Evolutionary conservation across 2,888 invertebrate species (phyloP).

Genomic region (Netelia virgata): DNA sequence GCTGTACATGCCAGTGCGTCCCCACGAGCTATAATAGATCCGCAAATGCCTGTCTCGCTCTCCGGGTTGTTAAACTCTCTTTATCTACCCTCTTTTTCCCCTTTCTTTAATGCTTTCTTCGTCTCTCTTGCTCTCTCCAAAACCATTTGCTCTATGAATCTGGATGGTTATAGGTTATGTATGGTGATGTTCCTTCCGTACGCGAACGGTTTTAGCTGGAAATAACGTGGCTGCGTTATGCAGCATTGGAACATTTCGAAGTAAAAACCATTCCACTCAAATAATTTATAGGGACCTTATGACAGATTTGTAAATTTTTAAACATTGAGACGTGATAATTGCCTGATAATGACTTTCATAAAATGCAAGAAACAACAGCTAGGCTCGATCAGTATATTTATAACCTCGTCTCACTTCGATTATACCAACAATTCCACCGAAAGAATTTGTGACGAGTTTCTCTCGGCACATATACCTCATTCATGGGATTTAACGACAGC

Average conservation of each 20-base stretch:
- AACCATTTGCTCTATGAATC: conserved; percentile 13
- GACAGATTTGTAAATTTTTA: neutral
- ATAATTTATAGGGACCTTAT: neutral
- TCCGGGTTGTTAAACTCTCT: conserved; percentile 41
- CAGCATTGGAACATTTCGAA: conserved; percentile 1
- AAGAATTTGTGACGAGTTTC: conserved; percentile 53
- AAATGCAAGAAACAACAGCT: neutral
- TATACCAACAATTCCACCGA: conserved; percentile 1
- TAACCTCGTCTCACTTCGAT: neutral
- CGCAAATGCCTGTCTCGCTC: conserved; percentile 70
- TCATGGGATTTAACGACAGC: conserved; percentile 30
- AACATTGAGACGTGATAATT: neutral
- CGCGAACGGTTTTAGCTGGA: neutral
- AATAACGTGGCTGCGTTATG: neutral
- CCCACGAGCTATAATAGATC: conserved; percentile 74
- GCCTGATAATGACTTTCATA: neutral
- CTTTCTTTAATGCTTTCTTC: conserved; percentile 14
- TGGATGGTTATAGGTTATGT: neutral
- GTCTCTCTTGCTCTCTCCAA: neutral
- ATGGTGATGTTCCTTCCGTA: conserved; percentile 5
- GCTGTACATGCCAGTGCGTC: conserved; percentile 1
- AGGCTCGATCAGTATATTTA: conserved; percentile 14
- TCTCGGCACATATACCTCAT: neutral
- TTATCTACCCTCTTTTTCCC: conserved; percentile 33
- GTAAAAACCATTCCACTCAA: neutral